Base-by-base conservation (phyloP, 2,888 invertebrate genomes). In the Caenorhabditis uteleia region DNA sequence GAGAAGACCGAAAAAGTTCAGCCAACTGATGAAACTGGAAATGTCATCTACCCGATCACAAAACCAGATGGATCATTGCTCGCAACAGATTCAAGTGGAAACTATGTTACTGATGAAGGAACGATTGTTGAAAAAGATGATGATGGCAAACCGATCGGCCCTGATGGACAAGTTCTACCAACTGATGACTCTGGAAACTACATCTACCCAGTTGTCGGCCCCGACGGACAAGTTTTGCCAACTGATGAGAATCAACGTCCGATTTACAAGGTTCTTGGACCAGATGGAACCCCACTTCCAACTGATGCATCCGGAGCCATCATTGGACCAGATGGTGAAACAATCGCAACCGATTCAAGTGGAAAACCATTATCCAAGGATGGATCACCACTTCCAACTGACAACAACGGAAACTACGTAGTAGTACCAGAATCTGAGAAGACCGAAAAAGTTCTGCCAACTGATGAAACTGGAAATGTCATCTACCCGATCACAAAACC, bases 311-410 rank as follows among this genome's bases (percentile, higher is more conserved):
- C 44, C 25, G 42, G 42, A 26, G 42, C 42, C 5, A 3, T 6
- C 3, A 42, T 42, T 27, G 42, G 42, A 42, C 26, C 42, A n/a
- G 42, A 42, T 18, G 42, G 42, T 8, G 42, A 42, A 27, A 5
- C 42, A 42, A 25, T 42, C 18, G 40, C 55, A 12, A 55, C 55
- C 25, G 55, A 55, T 36, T 14, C 53, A 10, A 44, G 26, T 21
- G 53, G 53, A 53, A 44, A 27, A 36, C 75, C 75, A n/a, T 48
- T 42, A 50, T 53, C 53, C 8, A 53, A 58, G 18, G 58, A 64
- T 43, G 57, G 58, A 16, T 40, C 39, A n/a, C 46, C 60, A 12
- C 56, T 66, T 7, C 65, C 59, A 26, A 65, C 59, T 10, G 60
- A 67, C 25, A 49, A 36, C 5, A 25, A 39, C 12, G 45, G 56